A percentile compares a stretch with the other conserved stretches of the same genome.
Conservation (phyloP, 2,888 invertebrate genomes). For the Cheilosia scutellata region DNA sequence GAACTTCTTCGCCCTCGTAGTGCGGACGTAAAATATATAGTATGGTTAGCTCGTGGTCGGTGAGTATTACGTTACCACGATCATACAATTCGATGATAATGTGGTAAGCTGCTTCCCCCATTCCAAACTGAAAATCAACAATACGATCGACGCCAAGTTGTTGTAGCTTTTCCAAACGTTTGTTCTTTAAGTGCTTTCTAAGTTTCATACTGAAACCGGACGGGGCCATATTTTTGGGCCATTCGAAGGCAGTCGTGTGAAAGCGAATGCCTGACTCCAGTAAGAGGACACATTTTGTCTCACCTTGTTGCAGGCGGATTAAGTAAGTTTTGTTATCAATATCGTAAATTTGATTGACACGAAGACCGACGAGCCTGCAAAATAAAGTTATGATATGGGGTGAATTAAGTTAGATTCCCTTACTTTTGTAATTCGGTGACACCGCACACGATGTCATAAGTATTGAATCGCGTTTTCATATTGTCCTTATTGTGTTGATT, state of each 20-base stretch:
- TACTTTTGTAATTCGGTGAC: constrained; percentile 94
- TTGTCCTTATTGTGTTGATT: constrained; percentile 75
- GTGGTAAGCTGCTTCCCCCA: constrained; percentile 96
- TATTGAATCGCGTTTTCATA: constrained; percentile 98
- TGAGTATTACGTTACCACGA: constrained; percentile 96
- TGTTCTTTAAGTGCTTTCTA: constrained; percentile 98
- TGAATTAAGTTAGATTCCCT: constrained; percentile 72
- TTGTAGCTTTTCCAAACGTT: constrained; percentile 92
- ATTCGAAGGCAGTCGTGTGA: constrained; percentile 97
- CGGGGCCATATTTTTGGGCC: constrained; percentile 98
- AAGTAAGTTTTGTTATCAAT: constrained; percentile 98
- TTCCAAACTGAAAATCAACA: constrained; percentile 97
- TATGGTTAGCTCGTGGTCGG: constrained; percentile 95
- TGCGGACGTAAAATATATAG: constrained; percentile 96
- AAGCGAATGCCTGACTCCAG: constrained; percentile 97
- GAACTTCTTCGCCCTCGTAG: constrained; percentile 94
- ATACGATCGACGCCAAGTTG: constrained; percentile 98
- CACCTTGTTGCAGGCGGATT: constrained; percentile 92
- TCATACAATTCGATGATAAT: constrained; percentile 98
- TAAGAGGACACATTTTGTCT: constrained; percentile 94
- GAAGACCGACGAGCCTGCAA: constrained; percentile 92
- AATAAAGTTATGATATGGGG: neutral
- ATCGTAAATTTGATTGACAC: constrained; percentile 98
- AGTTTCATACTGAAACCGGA: constrained; percentile 99
- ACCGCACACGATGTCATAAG: constrained; percentile 95